phyloP scores from a whole-genome alignment of 2,113 vertebrate species.

The Leucoraja erinaceus region DNA sequence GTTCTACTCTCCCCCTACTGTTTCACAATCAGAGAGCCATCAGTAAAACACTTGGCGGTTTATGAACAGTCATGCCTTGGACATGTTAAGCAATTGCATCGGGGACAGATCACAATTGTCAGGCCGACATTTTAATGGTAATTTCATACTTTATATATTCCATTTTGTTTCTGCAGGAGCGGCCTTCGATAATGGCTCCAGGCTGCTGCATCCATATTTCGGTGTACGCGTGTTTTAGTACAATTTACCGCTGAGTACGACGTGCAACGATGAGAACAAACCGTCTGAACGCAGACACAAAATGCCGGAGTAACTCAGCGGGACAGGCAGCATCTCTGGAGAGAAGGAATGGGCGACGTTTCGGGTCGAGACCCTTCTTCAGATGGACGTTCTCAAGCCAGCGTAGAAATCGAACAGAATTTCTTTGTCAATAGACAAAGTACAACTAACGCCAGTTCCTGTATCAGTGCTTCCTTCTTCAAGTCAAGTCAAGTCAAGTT shows the following conservation, averaged over 20 bases:
- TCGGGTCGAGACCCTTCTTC: too few relatives aligned
- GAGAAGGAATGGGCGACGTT: too few relatives aligned
- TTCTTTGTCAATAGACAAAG: neutral
- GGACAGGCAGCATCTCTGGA: too few relatives aligned
- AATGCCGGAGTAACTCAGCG: too few relatives aligned
- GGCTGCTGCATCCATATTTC: neutral
- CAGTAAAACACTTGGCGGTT: constrained; percentile 16
- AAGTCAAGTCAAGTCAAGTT: too few relatives aligned
- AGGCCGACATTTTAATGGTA: constrained; percentile 34
- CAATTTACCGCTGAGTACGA: neutral
- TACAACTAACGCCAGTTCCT: neutral
- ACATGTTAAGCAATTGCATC: constrained; percentile 10
- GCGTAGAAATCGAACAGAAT: neutral
- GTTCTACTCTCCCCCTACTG: neutral
- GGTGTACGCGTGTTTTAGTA: neutral
- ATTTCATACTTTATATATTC: constrained; percentile 19
- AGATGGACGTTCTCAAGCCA: neutral
- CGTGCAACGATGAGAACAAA: neutral
- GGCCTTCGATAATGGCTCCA: neutral
- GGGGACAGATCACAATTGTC: constrained; percentile 9
- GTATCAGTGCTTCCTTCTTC: neutral
- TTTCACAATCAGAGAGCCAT: neutral
- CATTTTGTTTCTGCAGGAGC: constrained; percentile 26
- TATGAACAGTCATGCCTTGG: constrained; percentile 10
- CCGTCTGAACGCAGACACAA: neutral